Conservation (phyloP, 2,113 vertebrate species). For the Myrmecophaga tridactyla region DNA sequence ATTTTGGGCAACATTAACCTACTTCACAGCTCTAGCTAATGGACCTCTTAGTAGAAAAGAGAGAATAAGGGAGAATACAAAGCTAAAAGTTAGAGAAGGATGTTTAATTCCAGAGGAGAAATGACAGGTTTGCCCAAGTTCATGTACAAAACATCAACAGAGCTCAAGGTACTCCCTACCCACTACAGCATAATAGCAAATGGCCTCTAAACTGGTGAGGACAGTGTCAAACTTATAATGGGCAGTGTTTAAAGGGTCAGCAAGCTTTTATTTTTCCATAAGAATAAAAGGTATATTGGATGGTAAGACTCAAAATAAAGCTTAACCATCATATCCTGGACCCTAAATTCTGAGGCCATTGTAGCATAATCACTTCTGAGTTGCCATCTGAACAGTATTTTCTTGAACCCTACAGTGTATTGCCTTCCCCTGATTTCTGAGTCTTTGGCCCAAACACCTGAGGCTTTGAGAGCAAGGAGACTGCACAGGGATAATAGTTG, state of each 20-base stretch:
- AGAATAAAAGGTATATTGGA: neutral
- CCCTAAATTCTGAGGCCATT: neutral
- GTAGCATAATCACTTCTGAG: neutral
- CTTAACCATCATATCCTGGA: neutral
- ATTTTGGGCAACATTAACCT: neutral
- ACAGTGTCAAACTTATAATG: neutral
- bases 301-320: neutral
- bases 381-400: neutral
- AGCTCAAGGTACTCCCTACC: neutral
- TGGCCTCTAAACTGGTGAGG: no score
- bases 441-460: neutral
- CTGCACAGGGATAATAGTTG: neutral
- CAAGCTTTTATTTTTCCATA: neutral
- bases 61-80: neutral
- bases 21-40: neutral
- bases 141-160: neutral
- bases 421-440: neutral
- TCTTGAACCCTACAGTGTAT: neutral
- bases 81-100: neutral
- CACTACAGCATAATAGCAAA: neutral
- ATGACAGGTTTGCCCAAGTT: neutral
- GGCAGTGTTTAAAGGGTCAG: neutral
- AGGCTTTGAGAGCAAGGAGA: neutral
- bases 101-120: neutral
- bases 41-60: neutral